Base-by-base conservation (phyloP, 2,113 vertebrate species). In the Atractosteus spatula region DNA sequence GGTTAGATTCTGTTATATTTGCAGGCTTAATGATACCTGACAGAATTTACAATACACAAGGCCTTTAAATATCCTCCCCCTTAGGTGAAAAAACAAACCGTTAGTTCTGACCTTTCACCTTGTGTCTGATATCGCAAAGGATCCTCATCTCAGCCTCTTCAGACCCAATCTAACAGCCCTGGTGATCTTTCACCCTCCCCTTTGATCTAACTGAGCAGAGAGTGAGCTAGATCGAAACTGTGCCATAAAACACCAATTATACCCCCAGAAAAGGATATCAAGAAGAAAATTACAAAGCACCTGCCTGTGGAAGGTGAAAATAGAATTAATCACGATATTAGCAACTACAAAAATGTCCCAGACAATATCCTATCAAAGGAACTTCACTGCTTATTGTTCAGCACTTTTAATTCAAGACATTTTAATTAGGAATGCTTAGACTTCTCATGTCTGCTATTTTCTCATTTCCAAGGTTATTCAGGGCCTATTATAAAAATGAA, bases 101-200 rank as follows among this genome's bases (percentile, higher is more conserved):
- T 86, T 87, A 91, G 91, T 92, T 91, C 87, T 85, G 87, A 91
- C 89, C 90, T 78, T 75, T 88, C 73, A 87, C 88, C 91, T 89
- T 82, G 87, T 83, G 86, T 89, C 84, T 82, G 78, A 86, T 87
- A 88, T 83, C 83, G 69, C n/a, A 41, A 54, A 45, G 69, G 57
- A 55, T 62, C 64, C 72, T 69, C 70, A 67, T 65, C 75, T 62
- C 63, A 61, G 59, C 42, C 66, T 41, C 66, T 17, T 79, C 62
- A 71, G 62, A 13, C 68, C 68, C 12, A n/a, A 44, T 14, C 55
- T 67, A 56, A 55, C 42, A 68, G 44, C 12, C 70, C 73, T 55
- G 29, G 70, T 47, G 65, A 74, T 69, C 41, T 44, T 57, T 70
- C 51, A 62, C 54, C 64, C 41, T 17, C 47, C 47, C 29, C 29